Base-by-base conservation (phyloP, 53 echinoderm and acorn worm genomes). In the Apostichopus leukothele region DNA sequence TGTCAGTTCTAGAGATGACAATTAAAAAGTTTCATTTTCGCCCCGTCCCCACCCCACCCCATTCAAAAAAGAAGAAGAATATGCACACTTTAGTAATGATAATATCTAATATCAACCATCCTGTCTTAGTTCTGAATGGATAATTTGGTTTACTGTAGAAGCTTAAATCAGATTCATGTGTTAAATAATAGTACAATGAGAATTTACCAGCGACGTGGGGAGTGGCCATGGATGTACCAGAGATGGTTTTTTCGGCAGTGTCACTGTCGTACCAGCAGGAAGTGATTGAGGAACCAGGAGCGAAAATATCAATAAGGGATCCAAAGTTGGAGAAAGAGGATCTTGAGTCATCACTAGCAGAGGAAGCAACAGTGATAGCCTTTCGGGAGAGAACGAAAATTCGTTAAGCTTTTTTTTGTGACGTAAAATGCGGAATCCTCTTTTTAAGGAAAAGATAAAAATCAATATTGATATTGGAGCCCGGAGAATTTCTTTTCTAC, bases 301-400 rank as follows among this genome's bases (percentile, higher is more conserved):
- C 77, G 39, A 27, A 76, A 50, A 76, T 76, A 52, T 76, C 77
- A 52, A 76, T 8, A 22, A 16, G 10, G 77, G 16, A 16, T 51
- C 77, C 77, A 16, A 26, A 76, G 50, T 76, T 76, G 77, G 77
- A 76, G 77, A 76, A 76, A 16, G 77, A 76, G 52, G 77, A 9
- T 51, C 77, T 39, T 11, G 10, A 0, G 39, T 76, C 77, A 39
- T 4, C 1, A 1, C 11, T 27, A 50, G 23, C 51, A 39, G 77
- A n/a, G 7, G 77, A 9, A 12, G 18, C 77, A 27, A 76, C 77
- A 5, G 77, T 76, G 50, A 76, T 76, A 52, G 50, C 77, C 77
- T 76, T 13, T 67, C n/a, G 68, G n/a, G n/a, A n/a, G 68, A n/a
- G 68, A 67, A n/a, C 39, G 39, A 39, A 39, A 3, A 3, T 3